These are phyloP conservation scores for Spinus olivaceus DNA, from an alignment of 2,797 vertebrate species.

Conservation along the genomic window DNA sequence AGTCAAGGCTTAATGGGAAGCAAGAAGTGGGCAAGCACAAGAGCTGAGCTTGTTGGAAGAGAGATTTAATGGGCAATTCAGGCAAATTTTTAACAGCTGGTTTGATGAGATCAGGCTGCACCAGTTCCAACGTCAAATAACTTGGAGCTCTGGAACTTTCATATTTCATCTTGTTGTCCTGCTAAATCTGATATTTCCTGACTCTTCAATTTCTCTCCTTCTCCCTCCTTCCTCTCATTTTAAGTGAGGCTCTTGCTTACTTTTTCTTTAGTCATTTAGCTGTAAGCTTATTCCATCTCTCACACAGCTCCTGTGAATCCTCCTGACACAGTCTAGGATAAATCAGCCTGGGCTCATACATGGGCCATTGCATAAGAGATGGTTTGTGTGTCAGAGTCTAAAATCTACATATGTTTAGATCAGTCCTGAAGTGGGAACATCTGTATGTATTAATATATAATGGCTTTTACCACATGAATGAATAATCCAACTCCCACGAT, in stretches of 20 bases:
- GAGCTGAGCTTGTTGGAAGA: not conserved
- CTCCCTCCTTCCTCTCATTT: not conserved
- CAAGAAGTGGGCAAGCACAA: not conserved
- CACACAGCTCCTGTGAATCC: not conserved
- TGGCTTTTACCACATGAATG: conserved; percentile 40
- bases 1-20: not conserved
- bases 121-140: not conserved
- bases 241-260: not conserved
- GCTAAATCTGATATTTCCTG: not conserved
- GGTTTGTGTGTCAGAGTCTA: conserved; percentile 24
- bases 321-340: not conserved
- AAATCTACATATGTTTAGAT: conserved; percentile 54
- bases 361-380: conserved; percentile 21
- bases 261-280: conserved; percentile 11
- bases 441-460: conserved; percentile 46
- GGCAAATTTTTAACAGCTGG: not conserved
- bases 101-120: not conserved
- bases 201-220: not conserved
- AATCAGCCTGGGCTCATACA: not conserved
- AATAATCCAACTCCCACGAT: conserved; percentile 41
- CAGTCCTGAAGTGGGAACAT: conserved; percentile 43
- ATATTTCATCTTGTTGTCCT: conserved; percentile 12
- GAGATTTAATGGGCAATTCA: not conserved
- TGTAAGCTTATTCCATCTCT: conserved; percentile 20
- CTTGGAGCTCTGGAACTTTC: not conserved